Evolutionary conservation across 2,888 invertebrate species (phyloP), one percentile per base, ranked within the genome.

Genomic region (Sisyra terminalis): DNA sequence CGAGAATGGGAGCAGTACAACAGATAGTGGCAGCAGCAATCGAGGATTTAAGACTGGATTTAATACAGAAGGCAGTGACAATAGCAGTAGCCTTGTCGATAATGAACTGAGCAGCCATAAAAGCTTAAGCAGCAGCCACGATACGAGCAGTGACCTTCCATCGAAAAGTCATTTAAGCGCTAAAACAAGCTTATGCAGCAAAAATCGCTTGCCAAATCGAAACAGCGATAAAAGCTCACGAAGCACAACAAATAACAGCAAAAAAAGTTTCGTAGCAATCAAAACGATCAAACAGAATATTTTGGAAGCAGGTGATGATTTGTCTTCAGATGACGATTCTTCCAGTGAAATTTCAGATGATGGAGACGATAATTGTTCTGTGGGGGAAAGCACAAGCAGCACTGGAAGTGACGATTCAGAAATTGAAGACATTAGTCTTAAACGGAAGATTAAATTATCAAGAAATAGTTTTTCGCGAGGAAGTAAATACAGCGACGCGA

Each of bases 401-500:
- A 41, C 42, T 11, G 42, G 38, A 3, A 39, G 18, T 29, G 60
- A 59, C 39, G 60, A 60, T 16, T 58, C 24, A 24, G 24, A 24
- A 24, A 24, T 24, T 24, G 24, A 24, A 24, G 24, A 24, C 24
- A 24, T 24, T 7, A 24, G 24, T 24, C 24, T 29, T 60, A 56
- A 45, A 59, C 58, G 51, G 59, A 59, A 52, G 50, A 50, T 45
- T 11, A 16, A 16, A 18, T 9, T 15, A 14, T 29, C 9, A 30
- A 39, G 13, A 40, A 43, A 17, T 8, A 13, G 13, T 6, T 24
- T 24, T 7, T 24, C 24, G 24, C 24, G 24, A 24, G 24, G 24
- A 29, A 52, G 54, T 13, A 57, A 57, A 46, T 60, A 66, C 50
- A 65, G 65, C 2, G 67, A 66, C 47, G 66, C 61, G 2, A 69